Base-by-base conservation (phyloP, 35 echinoderm and acorn worm species). In the Heliocidaris erythrogramma region DNA sequence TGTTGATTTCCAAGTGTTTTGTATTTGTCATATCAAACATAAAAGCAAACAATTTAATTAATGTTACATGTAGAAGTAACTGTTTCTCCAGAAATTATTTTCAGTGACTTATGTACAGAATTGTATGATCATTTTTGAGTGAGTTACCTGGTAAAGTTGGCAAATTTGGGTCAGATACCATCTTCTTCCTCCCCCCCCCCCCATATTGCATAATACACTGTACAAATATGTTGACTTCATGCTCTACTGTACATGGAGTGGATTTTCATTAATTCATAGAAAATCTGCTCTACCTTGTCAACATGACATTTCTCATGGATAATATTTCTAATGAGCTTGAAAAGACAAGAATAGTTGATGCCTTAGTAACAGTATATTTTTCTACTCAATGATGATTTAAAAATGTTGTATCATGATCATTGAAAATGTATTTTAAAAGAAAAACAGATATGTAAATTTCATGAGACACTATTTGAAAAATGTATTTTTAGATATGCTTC, bases 331-430 rank as follows among this genome's bases (percentile, higher is more conserved):
- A 78, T n/a, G 18, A 24, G 65, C 65, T 78, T 78, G 65, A 78
- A 78, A 27, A 78, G n/a, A 78, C 65, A 78, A n/a, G 24, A 78
- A 78, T 21, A 78, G 65, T n/a, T 78, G 65, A 78, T 18, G 65
- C 65, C 65, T 78, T 78, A 78, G 65, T 78, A 78, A 78, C 65
- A 78, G 21, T 78, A 78, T 78, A 78, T 78, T 78, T 78, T n/a
- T 78, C 65, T 78, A 78, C 65, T 78, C n/a, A 78, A 27, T 78
- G 65, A 78, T 27, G 27, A 78, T 78, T n/a, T 78, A 78, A 78
- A 78, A 78, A 78, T 27, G 6, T 78, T 78, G 65, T 21, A 78
- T 78, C 65, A 78, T 27, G 5, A 24, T 18, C 27, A n/a, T 78
- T 78, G 65, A 78, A 78, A n/a, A 7, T 78, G 65, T 78, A 78